Evolutionary conservation across 2,797 vertebrate genomes (phyloP).

Genomic region (Acipenser oxyrinchus): DNA sequence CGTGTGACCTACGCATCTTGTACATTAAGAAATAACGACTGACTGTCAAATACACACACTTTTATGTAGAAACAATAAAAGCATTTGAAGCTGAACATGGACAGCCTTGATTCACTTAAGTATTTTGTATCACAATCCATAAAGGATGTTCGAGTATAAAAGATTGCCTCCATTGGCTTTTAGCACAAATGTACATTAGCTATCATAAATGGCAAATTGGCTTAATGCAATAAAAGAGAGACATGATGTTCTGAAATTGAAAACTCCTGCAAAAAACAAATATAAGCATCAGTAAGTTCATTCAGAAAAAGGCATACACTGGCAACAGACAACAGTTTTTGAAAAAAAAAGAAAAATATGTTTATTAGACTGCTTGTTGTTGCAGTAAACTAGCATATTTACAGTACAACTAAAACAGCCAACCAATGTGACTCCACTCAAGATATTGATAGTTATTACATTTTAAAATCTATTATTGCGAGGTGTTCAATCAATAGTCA

Average conservation of each 20-base stretch:
- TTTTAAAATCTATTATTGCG: no score
- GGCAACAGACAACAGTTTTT: no score
- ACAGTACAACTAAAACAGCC: no score
- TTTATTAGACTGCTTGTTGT: no score
- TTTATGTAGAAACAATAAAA: constrained; percentile 34
- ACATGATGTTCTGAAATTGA: constrained; percentile 6
- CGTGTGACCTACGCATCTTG: neutral
- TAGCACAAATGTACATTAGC: constrained; percentile 54
- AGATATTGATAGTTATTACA: no score
- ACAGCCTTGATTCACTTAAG: constrained; percentile 59
- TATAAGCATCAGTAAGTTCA: neutral
- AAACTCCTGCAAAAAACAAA: constrained; percentile 2
- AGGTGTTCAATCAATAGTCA: no score
- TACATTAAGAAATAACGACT: constrained; percentile 9
- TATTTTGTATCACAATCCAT: constrained; percentile 64
- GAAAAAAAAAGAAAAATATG: no score
- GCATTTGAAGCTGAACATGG: constrained; percentile 59
- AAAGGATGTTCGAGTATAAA: constrained; percentile 57
- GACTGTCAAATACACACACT: constrained; percentile 6
- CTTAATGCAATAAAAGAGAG: constrained; percentile 46
- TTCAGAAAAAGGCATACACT: no score
- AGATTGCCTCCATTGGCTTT: constrained; percentile 64
- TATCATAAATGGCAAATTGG: constrained; percentile 63
- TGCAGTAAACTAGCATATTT: no score
- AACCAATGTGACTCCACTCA: no score